phyloP scores from a whole-genome alignment of 2,113 vertebrate species.

The Falcunculus frontatus region DNA sequence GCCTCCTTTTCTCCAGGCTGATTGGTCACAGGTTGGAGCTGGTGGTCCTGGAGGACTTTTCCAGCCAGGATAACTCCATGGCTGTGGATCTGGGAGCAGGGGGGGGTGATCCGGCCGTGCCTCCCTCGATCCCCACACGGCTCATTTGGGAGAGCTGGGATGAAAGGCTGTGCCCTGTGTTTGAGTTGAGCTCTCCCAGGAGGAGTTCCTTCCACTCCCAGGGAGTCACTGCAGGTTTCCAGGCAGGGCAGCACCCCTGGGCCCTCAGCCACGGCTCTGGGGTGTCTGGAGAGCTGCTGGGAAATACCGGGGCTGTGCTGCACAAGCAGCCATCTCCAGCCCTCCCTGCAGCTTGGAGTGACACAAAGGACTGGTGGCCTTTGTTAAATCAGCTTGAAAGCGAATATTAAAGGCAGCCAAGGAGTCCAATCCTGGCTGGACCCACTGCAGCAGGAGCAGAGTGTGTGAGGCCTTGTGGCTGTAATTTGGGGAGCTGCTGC shows the following conservation, averaged over 20 bases:
- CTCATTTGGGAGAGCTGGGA: not conserved
- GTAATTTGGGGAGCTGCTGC: not conserved
- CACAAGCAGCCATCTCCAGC: not conserved
- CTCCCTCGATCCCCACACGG: rapidly evolving
- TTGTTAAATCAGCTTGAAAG: not conserved
- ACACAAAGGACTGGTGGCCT: not conserved
- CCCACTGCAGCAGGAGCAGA: not conserved
- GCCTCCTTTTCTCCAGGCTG: not conserved
- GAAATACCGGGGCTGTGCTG: not conserved
- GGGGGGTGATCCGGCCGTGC: rapidly evolving
- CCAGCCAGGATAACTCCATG: not conserved
- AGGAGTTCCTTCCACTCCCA: not conserved
- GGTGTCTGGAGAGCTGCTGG: not conserved
- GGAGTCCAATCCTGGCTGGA: not conserved
- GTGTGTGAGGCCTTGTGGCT: not conserved
- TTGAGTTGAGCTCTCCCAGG: not conserved
- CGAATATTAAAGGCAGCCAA: not conserved
- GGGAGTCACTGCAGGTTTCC: not conserved
- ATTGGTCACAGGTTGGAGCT: not conserved
- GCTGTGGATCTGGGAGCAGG: not conserved
- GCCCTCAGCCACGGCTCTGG: rapidly evolving
- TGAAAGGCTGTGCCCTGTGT: not conserved
- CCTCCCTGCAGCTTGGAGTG: not conserved
- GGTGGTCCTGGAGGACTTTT: not conserved
- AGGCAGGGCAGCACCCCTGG: not conserved